These are phyloP conservation scores for Spatulosminthurus flaviceps DNA, from an alignment of 2,888 invertebrate species.

Conservation along the genomic window DNA sequence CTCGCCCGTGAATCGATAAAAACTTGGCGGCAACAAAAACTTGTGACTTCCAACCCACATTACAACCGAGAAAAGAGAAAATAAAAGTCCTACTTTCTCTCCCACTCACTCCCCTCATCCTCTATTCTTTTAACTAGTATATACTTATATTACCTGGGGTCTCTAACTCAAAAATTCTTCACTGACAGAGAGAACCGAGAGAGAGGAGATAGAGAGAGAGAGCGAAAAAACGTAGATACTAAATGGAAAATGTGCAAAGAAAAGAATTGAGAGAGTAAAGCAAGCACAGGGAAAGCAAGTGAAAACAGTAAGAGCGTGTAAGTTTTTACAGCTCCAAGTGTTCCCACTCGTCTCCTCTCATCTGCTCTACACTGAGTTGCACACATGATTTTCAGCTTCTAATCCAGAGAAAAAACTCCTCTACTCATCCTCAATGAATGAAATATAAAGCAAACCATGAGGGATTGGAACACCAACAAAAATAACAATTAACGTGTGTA, in stretches of 20 bases:
- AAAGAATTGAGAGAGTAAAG: neutral
- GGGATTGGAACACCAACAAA: neutral
- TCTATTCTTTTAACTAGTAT: too few relatives aligned
- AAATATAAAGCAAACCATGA: slow-evolving; percentile 18
- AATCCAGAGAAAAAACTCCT: neutral
- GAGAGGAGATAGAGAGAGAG: slow-evolving; percentile 27
- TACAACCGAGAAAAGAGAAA: slow-evolving; percentile 7
- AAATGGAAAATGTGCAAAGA: neutral
- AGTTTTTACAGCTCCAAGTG: neutral
- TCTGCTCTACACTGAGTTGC: too few relatives aligned
- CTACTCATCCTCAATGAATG: neutral
- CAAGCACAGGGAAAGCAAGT: neutral
- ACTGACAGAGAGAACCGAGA: neutral
- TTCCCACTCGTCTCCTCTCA: too few relatives aligned
- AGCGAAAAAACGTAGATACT: neutral
- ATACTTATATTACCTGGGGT: neutral
- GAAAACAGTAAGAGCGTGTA: neutral
- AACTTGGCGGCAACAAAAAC: slow-evolving; percentile 13
- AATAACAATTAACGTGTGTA: neutral
- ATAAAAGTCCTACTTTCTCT: neutral
- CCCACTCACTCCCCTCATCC: neutral
- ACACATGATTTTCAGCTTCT: neutral
- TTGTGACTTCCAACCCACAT: slow-evolving; percentile 24
- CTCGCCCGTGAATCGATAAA: slow-evolving; percentile 30
- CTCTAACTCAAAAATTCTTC: neutral